A percentile compares a stretch with the other conserved stretches of the same genome.
These are phyloP conservation scores for Atherinomorus stipes DNA, from an alignment of 2,113 vertebrate genomes.

Conservation along the genomic window DNA sequence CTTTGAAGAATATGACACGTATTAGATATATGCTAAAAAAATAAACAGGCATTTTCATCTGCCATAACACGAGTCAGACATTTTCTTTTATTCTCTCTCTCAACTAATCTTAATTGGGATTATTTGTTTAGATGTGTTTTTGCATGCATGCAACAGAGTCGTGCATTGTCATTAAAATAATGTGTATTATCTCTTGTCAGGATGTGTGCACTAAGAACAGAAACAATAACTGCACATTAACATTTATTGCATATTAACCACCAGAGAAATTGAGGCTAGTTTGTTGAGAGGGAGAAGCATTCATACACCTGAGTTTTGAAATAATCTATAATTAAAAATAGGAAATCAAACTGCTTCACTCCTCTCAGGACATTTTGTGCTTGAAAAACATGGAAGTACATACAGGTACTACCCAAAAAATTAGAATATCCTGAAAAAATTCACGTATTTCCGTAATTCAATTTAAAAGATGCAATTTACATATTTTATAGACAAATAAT, in stretches of 20 bases:
- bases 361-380: constrained; percentile 27
- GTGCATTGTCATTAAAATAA: constrained; percentile 7
- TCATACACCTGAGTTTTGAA: constrained; percentile 12
- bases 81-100: constrained; percentile 2
- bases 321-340: constrained; percentile 60
- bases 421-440: no score
- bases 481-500: no score
- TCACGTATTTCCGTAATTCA: no score
- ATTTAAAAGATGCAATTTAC: no score
- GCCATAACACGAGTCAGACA: constrained; percentile 35
- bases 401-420: no score
- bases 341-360: constrained; percentile 17
- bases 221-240: constrained; percentile 14
- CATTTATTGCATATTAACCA: constrained; percentile 25
- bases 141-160: constrained; percentile 1
- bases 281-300: constrained; percentile 29
- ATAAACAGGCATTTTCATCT: constrained; percentile 59
- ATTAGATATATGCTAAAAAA: constrained; percentile 54
- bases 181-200: constrained; percentile 1
- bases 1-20: constrained; percentile 21
- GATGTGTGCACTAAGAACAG: constrained; percentile 13
- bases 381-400: constrained; percentile 24
- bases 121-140: constrained; percentile 12
- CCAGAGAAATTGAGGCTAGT: constrained; percentile 8
- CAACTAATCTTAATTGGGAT: neutral